A percentile compares a stretch with the other conserved stretches of the same genome.
Conservation (phyloP, 2,888 invertebrate genomes). For the Drosophila sordidula region DNA sequence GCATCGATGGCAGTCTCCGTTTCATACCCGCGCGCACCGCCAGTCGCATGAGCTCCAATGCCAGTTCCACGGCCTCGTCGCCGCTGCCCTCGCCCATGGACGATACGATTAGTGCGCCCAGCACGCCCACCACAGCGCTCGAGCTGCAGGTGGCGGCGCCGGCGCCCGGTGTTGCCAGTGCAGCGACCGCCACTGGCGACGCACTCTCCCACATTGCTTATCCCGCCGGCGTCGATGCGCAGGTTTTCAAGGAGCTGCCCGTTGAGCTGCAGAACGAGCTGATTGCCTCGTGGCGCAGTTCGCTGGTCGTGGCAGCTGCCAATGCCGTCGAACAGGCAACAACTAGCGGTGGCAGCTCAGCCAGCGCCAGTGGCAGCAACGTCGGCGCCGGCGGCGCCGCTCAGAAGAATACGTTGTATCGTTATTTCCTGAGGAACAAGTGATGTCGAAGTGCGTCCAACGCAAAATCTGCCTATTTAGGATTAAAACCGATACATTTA, state of each 20-base stretch:
- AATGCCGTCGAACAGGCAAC: slow-evolving; percentile 65
- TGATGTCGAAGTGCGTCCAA: slow-evolving; percentile 82
- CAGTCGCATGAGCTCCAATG: slow-evolving; percentile 65
- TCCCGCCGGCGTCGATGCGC: slow-evolving; percentile 89
- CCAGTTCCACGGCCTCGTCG: slow-evolving; percentile 75
- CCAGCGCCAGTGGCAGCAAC: slow-evolving; percentile 28
- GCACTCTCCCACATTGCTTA: slow-evolving; percentile 85
- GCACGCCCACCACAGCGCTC: slow-evolving; percentile 56
- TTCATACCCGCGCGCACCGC: slow-evolving; percentile 62
- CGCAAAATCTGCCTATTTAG: slow-evolving; percentile 33
- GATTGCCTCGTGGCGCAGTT: slow-evolving; percentile 88
- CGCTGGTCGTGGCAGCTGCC: slow-evolving; percentile 79
- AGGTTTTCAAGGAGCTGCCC: slow-evolving; percentile 90
- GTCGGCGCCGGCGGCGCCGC: slow-evolving; percentile 83
- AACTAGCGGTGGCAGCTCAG: slow-evolving; percentile 31
- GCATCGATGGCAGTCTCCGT: slow-evolving; percentile 71
- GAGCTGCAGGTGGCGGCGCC: slow-evolving; percentile 41
- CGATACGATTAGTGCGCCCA: slow-evolving; percentile 65
- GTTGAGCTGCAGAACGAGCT: slow-evolving; percentile 90
- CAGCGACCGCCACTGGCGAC: slow-evolving; percentile 34
- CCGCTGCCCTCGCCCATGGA: slow-evolving; percentile 81
- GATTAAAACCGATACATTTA: slow-evolving; percentile 15
- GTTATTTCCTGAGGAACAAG: slow-evolving; percentile 90
- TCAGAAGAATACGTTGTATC: slow-evolving; percentile 87
- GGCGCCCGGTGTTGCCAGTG: slow-evolving; percentile 31